Evolutionary conservation across 1,140 invertebrate genomes (phyloP).

Genomic region (Drosophila murphyi): DNA sequence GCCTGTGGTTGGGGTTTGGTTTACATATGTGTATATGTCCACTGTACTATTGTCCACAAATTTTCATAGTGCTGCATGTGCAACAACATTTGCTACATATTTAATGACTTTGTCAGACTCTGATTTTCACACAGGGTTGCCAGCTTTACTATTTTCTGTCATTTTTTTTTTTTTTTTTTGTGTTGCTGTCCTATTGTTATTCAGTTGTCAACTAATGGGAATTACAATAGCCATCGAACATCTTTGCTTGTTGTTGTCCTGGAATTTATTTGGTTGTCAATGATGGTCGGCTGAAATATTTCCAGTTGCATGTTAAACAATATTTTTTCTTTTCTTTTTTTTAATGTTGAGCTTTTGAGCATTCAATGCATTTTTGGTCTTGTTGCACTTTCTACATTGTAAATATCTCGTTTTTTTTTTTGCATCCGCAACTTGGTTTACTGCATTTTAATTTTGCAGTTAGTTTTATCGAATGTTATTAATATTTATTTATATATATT

Average conservation of each 20-base stretch:
- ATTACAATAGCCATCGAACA: conserved; percentile 25
- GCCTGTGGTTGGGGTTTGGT: too few relatives aligned
- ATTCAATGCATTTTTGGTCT: background rate
- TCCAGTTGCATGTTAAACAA: conserved; percentile 4
- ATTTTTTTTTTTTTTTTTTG: background rate
- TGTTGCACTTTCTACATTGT: background rate
- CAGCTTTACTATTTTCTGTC: background rate
- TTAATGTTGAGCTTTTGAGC: background rate
- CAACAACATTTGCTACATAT: conserved; percentile 27
- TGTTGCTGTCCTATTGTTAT: background rate
- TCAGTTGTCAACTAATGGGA: conserved; percentile 27
- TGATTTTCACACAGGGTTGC: conserved; percentile 6
- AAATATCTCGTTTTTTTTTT: background rate
- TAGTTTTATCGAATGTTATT: background rate
- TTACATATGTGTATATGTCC: background rate
- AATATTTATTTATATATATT: too few relatives aligned
- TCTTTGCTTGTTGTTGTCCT: background rate
- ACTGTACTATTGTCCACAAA: conserved; percentile 10
- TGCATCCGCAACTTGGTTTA: background rate
- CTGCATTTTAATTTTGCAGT: background rate
- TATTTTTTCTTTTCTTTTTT: background rate
- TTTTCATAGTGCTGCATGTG: conserved; percentile 8
- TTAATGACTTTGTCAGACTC: conserved; percentile 30
- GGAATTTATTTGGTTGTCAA: conserved; percentile 17
- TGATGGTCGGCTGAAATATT: conserved; percentile 14